These are phyloP conservation scores for Acromyrmex heyeri DNA, from an alignment of 1,140 invertebrate species.

Conservation along the genomic window DNA sequence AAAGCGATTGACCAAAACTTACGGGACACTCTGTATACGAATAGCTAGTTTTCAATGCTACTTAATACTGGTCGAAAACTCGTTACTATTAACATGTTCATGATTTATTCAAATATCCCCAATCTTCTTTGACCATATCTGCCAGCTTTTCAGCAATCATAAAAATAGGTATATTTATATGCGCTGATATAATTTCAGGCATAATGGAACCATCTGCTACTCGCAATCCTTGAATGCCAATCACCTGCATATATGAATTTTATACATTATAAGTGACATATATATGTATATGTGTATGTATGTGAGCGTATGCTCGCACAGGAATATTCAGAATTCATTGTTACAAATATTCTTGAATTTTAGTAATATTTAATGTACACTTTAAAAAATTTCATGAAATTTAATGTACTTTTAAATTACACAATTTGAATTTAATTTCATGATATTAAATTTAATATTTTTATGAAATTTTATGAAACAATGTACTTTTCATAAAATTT, in stretches of 20 bases:
- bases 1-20: no score
- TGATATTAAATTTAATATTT: no score
- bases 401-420: no score
- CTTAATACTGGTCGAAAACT: background rate
- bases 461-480: no score
- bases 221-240: slow-evolving; percentile 89
- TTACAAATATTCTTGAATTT: no score
- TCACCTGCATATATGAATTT: slow-evolving; percentile 39
- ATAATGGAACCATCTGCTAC: slow-evolving; percentile 93
- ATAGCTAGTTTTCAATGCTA: no score
- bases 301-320: no score
- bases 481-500: no score
- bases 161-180: slow-evolving; percentile 89
- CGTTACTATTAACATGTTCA: background rate
- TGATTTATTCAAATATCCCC: slow-evolving; percentile 58
- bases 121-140: slow-evolving; percentile 89
- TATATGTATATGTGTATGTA: background rate
- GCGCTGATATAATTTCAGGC: slow-evolving; percentile 86
- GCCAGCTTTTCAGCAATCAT: slow-evolving; percentile 92
- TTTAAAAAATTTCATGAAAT: no score
- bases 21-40: background rate
- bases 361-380: no score
- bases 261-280: background rate
- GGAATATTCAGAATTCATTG: no score
- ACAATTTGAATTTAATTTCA: no score